These are phyloP conservation scores for Xestobium rufovillosum DNA, from an alignment of 2,888 invertebrate genomes.

Conservation along the genomic window DNA sequence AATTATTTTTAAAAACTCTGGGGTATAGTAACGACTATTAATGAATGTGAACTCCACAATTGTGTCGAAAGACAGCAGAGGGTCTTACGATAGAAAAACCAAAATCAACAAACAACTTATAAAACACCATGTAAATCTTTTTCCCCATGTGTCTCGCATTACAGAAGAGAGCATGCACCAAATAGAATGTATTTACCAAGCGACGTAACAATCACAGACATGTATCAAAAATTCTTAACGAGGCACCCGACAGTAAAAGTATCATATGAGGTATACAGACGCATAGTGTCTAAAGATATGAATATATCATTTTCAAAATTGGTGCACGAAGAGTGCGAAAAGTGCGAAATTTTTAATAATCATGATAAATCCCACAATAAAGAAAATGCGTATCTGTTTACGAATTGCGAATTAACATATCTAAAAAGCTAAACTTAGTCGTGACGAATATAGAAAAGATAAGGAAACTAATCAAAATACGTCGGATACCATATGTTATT, in stretches of 20 bases:
- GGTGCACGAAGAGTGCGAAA: conserved; percentile 19
- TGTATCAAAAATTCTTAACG: conserved; percentile 11
- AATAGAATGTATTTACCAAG: no score
- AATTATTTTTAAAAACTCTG: no score
- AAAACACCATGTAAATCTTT: no score
- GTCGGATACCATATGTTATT: conserved; percentile 4
- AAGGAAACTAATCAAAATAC: neutral
- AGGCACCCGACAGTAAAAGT: conserved; percentile 10
- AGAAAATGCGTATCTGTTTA: conserved; percentile 7
- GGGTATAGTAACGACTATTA: no score
- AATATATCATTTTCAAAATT: conserved; percentile 20
- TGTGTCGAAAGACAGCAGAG: no score
- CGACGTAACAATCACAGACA: no score
- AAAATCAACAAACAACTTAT: no score
- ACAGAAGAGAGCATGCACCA: no score
- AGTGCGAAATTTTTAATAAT: conserved; percentile 11
- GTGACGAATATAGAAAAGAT: conserved; percentile 7
- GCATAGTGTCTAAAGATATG: conserved; percentile 11
- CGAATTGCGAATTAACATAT: conserved; percentile 5
- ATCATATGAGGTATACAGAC: conserved; percentile 17
- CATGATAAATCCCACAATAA: conserved; percentile 12
- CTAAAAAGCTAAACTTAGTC: conserved; percentile 3
- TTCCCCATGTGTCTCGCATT: no score
- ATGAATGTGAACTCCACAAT: no score
- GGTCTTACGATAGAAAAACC: no score